A percentile compares a stretch with the other conserved stretches of the same genome.
phyloP scores from a whole-genome alignment of 2,797 vertebrate species.

The Agapornis canus region DNA sequence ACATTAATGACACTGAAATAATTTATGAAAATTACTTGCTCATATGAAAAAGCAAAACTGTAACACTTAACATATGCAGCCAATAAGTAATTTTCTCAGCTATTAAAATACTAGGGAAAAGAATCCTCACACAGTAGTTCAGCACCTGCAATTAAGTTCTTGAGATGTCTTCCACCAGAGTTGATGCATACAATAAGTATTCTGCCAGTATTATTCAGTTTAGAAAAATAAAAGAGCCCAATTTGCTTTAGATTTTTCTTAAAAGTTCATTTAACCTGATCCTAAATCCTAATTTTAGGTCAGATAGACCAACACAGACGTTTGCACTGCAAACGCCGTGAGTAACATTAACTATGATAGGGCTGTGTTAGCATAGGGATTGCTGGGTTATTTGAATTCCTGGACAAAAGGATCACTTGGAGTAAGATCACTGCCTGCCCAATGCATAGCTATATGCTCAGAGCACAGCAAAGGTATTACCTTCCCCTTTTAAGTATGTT shows the following conservation, averaged over 20 bases:
- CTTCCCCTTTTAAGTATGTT: background rate
- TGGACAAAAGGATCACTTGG: background rate
- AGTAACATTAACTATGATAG: background rate
- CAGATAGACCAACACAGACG: background rate
- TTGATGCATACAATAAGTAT: background rate
- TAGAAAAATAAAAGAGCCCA: background rate
- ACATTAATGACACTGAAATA: background rate
- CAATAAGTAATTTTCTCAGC: background rate
- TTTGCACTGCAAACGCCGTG: background rate
- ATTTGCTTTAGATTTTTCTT: background rate
- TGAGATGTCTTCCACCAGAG: background rate
- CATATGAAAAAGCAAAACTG: background rate
- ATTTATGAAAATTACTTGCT: background rate
- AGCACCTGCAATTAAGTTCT: background rate
- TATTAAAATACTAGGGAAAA: background rate
- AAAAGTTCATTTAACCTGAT: background rate
- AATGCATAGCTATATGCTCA: background rate
- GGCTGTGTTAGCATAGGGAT: background rate
- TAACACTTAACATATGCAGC: background rate
- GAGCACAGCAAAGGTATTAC: background rate
- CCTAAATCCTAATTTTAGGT: background rate
- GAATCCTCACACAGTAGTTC: background rate
- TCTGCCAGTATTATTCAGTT: background rate
- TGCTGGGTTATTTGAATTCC: background rate
- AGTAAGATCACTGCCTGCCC: background rate